These are phyloP conservation scores for Argya squamiceps DNA, from an alignment of 2,797 vertebrate genomes.

Conservation along the genomic window DNA sequence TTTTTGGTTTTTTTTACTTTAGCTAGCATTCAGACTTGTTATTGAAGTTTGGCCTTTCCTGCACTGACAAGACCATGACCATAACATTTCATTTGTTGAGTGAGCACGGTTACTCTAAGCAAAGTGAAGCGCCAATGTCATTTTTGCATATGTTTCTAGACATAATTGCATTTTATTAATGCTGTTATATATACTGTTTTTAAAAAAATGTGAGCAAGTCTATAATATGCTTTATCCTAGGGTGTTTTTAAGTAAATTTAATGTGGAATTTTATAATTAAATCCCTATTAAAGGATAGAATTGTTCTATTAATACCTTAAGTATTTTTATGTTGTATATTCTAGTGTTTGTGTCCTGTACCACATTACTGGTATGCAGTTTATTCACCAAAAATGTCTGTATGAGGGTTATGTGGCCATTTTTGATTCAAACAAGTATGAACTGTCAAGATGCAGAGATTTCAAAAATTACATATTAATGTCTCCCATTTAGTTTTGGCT, in stretches of 20 bases:
- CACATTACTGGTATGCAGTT: not conserved
- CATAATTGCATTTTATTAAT: not conserved
- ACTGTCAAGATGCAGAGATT: not conserved
- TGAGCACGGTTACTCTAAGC: not conserved
- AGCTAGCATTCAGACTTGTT: not conserved
- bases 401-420: not conserved
- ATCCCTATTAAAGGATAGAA: not conserved
- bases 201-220: not conserved
- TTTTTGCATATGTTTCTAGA: not conserved
- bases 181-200: not conserved
- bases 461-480: rapidly evolving
- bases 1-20: not conserved
- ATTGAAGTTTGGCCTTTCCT: not conserved
- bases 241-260: not conserved
- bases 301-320: not conserved
- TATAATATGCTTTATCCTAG: not conserved
- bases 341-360: not conserved
- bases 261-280: not conserved
- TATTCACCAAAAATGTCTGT: not conserved
- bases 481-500: not conserved
- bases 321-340: not conserved
- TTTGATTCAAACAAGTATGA: not conserved
- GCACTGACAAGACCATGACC: not conserved
- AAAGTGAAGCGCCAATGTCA: not conserved
- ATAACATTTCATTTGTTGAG: not conserved